phyloP scores from a whole-genome alignment of 2,113 vertebrate species.

The Corythoichthys haematopterus region DNA sequence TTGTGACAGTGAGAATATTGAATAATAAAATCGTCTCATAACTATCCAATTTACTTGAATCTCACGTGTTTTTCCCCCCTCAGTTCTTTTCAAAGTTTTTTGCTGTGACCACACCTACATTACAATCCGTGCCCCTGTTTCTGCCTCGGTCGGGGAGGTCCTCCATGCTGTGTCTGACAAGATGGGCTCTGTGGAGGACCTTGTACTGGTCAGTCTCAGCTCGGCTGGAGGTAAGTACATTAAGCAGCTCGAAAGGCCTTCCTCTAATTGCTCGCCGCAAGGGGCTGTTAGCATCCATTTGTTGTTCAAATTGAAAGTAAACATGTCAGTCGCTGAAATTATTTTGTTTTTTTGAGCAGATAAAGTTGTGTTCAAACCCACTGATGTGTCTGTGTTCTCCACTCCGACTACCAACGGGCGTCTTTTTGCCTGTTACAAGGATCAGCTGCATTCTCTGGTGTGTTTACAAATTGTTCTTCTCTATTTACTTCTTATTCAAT shows the following conservation, averaged over 20 bases:
- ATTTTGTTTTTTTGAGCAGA: constrained; percentile 63
- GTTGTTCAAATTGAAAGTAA: constrained; percentile 33
- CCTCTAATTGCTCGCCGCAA: not conserved
- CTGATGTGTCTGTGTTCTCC: constrained; percentile 93
- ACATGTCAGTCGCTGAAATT: no score
- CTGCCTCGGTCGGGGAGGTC: constrained; percentile 87
- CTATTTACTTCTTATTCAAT: not conserved
- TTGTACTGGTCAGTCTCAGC: constrained; percentile 88
- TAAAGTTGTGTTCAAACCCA: constrained; percentile 89
- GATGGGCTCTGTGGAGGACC: constrained; percentile 87
- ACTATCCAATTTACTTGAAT: not conserved
- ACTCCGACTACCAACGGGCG: constrained; percentile 89
- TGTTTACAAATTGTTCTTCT: not conserved
- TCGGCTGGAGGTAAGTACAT: constrained; percentile 88
- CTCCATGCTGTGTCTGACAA: constrained; percentile 87
- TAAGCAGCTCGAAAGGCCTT: constrained; percentile 18
- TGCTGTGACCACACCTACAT: constrained; percentile 95
- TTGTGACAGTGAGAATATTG: no score
- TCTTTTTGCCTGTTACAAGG: constrained; percentile 87
- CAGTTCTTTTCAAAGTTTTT: constrained; percentile 96
- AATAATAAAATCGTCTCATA: no score
- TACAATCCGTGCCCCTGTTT: constrained; percentile 87
- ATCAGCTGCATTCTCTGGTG: constrained; percentile 94
- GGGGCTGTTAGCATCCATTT: not conserved
- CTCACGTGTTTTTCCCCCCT: constrained; percentile 13